Evolutionary conservation across 1,140 invertebrate genomes (phyloP), one percentile per base, ranked within the genome.

Genomic region (Hyles vespertilio): DNA sequence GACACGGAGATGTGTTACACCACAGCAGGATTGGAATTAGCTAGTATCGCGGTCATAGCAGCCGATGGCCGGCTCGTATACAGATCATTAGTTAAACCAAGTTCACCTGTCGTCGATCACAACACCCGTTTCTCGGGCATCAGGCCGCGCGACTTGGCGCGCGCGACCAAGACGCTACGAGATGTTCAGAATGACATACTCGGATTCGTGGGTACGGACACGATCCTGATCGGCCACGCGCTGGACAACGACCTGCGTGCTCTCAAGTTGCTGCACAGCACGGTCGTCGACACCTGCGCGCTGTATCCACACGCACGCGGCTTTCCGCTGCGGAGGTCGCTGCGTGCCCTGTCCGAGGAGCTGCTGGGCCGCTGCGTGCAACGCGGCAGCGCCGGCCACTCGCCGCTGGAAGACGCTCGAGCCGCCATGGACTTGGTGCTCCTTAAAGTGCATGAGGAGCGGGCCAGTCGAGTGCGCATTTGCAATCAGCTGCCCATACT

Each of bases 1-100:
- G 97, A 99, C 78, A 97, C 97, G 77, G 97, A 99, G 85, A 99
- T 98, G 97, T 96, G 93, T 66, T 98, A 94, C 77, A 98, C 97
- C 0, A 92, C 91, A 0, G 89, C 89, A 3, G 97, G 97, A 1
- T 81, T 97, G 3, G 96, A 98, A 80, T 77, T 98, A 2, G 93
- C 94, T 1, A 94, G 95, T 75, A 92, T 98, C 0, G 96, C 96
- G 0, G 89, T 98, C 3, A 92, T 98, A 0, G 92, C 91, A 32
- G 77, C 93, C 2, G 91, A 95, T 62, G 95, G 95, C 0, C 79
- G 87, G 3, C 74, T 94, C 1, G 93, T 97, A 0, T 98, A 98
- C 84, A 94, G 97, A 78, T 90, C 92, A 8, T 90, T 94, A 47
- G 96, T 99, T 2, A 92, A 92, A 62, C 97, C 97, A 2, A 91